These are phyloP conservation scores for Solea solea DNA, from an alignment of 2,113 vertebrate genomes.

Conservation along the genomic window DNA sequence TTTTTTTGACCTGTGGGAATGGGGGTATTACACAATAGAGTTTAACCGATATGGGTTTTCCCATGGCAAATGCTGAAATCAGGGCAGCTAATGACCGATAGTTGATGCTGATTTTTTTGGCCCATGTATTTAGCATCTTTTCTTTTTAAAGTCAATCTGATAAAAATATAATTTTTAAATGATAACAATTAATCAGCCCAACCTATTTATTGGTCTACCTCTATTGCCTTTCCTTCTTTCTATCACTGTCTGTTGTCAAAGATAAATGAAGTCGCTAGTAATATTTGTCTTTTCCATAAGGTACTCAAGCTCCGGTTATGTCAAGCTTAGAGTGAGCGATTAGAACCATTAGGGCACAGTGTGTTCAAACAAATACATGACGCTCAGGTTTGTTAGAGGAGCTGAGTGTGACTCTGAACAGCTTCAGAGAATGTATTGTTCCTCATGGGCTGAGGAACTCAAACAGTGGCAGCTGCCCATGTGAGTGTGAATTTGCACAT, in stretches of 20 bases:
- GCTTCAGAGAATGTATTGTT: constrained; percentile 53
- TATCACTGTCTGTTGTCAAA: not conserved
- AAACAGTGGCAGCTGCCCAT: constrained; percentile 71
- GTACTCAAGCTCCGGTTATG: constrained; percentile 30
- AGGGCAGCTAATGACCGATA: too few relatives aligned
- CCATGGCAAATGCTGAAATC: too few relatives aligned
- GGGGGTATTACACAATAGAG: too few relatives aligned
- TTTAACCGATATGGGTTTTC: too few relatives aligned
- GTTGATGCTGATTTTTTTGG: too few relatives aligned
- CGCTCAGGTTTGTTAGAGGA: constrained; percentile 25
- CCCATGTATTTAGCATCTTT: too few relatives aligned
- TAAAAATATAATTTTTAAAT: too few relatives aligned
- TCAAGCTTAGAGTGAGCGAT: constrained; percentile 1
- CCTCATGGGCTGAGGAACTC: constrained; percentile 53
- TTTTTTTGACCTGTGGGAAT: too few relatives aligned
- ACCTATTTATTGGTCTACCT: too few relatives aligned
- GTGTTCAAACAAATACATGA: constrained; percentile 26
- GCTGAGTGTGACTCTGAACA: constrained; percentile 16
- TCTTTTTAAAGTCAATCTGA: too few relatives aligned
- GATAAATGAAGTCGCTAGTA: constrained; percentile 29
- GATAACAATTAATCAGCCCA: too few relatives aligned
- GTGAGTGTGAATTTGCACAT: constrained; percentile 60
- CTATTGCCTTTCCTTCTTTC: not conserved
- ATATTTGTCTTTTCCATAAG: constrained; percentile 33
- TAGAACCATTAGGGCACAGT: constrained; percentile 8